phyloP scores from a whole-genome alignment of 2,113 vertebrate genomes.

The Formicarius rufipectus region DNA sequence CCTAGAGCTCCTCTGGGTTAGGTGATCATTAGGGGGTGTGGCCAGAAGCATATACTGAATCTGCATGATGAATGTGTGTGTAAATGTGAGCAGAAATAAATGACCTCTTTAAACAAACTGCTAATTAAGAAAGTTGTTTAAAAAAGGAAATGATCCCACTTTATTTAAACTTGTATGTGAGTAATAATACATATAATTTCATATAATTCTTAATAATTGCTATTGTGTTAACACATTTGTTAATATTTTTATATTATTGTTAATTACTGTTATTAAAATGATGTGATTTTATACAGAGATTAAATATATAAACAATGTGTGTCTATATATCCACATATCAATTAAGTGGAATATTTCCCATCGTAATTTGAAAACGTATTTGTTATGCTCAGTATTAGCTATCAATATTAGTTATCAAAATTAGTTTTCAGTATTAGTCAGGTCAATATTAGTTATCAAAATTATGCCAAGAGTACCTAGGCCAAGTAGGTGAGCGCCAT shows the following conservation, averaged over 20 bases:
- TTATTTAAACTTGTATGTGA: not conserved
- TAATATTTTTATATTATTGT: not conserved
- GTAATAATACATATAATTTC: not conserved
- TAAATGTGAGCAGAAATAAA: not conserved
- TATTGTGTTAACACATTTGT: not conserved
- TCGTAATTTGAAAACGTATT: not conserved
- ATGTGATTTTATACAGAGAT: not conserved
- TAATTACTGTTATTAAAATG: not conserved
- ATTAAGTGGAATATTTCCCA: not conserved
- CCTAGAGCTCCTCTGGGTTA: not conserved
- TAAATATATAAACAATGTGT: not conserved
- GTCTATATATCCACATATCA: not conserved
- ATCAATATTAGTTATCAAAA: not conserved
- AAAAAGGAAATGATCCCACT: not conserved
- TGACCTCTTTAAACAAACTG: not conserved
- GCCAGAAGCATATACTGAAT: not conserved
- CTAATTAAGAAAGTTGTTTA: not conserved
- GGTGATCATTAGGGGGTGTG: not conserved
- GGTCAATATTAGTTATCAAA: not conserved
- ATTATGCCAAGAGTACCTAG: not conserved
- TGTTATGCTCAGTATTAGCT: not conserved
- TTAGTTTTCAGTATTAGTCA: too few species aligned
- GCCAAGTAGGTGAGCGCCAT: not conserved
- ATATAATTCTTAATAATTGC: not conserved
- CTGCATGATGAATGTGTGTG: not conserved